Conservation (phyloP, 2,888 invertebrate species). For the Boloria euphrosyne region DNA sequence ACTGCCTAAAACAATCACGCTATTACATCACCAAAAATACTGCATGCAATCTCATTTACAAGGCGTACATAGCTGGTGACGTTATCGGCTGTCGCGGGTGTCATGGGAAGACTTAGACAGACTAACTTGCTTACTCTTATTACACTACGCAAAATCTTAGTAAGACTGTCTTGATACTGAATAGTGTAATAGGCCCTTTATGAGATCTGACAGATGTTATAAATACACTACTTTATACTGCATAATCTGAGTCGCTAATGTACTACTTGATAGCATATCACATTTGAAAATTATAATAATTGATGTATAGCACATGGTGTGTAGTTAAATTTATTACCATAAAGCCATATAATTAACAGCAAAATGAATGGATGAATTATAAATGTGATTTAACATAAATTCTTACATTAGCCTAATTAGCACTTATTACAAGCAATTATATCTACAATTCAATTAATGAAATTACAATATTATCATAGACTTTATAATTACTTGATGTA, state of each 20-base stretch:
- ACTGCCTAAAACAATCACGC: no score
- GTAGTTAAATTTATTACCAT: constrained; percentile 4
- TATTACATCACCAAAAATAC: no score
- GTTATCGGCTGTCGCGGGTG: no score
- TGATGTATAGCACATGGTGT: not conserved
- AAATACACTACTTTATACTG: constrained; percentile 1
- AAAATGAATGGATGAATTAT: not conserved
- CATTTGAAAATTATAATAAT: not conserved
- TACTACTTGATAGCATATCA: no score
- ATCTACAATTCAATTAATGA: not conserved
- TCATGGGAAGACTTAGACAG: no score
- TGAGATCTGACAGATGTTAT: not conserved
- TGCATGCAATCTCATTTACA: no score
- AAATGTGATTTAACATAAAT: constrained; percentile 1
- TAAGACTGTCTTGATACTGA: no score
- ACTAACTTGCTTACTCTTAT: no score
- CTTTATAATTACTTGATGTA: no score
- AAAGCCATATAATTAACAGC: not conserved
- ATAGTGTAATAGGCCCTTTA: no score
- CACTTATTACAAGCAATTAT: not conserved
- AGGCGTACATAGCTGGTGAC: no score
- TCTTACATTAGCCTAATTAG: constrained; percentile 6
- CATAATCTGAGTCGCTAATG: not conserved
- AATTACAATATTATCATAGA: not conserved
- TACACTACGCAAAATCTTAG: no score